phyloP scores from a whole-genome alignment of 1,140 invertebrate species.

The Rhysida immarginata region DNA sequence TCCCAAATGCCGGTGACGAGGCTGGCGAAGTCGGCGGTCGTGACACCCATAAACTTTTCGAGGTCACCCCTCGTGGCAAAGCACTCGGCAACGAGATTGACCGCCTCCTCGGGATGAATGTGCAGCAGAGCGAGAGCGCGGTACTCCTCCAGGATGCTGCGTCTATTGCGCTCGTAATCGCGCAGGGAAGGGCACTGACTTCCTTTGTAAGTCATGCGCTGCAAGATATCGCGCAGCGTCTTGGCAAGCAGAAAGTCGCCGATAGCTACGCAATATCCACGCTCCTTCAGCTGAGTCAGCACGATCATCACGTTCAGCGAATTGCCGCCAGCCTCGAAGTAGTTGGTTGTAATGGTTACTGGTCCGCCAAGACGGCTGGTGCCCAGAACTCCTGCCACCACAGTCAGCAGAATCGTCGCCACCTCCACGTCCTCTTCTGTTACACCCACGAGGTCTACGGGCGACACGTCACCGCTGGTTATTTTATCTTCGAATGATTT shows the following conservation, averaged over 20 bases:
- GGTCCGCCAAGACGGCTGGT: not conserved
- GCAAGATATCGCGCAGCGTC: not conserved
- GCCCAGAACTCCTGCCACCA: not conserved
- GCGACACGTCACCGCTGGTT: slow-evolving; percentile 35
- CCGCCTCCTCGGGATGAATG: no score
- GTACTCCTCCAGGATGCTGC: no score
- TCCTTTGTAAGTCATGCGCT: slow-evolving; percentile 6
- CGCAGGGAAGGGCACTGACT: no score
- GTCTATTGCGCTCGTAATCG: no score
- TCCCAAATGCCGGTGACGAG: slow-evolving; percentile 49
- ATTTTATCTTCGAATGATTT: slow-evolving; percentile 40
- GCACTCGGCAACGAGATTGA: slow-evolving; percentile 52
- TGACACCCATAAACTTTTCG: slow-evolving; percentile 52
- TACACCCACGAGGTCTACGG: slow-evolving; percentile 45
- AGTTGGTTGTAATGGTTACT: slow-evolving; percentile 42
- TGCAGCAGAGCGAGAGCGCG: no score
- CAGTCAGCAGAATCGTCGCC: not conserved
- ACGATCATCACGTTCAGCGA: slow-evolving; percentile 64
- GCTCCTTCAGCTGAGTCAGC: slow-evolving; percentile 54
- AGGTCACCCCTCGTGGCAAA: slow-evolving; percentile 70
- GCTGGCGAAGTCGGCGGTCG: slow-evolving; percentile 44
- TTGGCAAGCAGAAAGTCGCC: slow-evolving; percentile 19
- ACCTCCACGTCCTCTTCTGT: not conserved
- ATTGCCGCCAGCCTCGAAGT: slow-evolving; percentile 70
- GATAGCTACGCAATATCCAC: slow-evolving; percentile 54